These are phyloP conservation scores for Rhizoglyphus robini DNA, from an alignment of 1,140 invertebrate species.

Conservation along the genomic window DNA sequence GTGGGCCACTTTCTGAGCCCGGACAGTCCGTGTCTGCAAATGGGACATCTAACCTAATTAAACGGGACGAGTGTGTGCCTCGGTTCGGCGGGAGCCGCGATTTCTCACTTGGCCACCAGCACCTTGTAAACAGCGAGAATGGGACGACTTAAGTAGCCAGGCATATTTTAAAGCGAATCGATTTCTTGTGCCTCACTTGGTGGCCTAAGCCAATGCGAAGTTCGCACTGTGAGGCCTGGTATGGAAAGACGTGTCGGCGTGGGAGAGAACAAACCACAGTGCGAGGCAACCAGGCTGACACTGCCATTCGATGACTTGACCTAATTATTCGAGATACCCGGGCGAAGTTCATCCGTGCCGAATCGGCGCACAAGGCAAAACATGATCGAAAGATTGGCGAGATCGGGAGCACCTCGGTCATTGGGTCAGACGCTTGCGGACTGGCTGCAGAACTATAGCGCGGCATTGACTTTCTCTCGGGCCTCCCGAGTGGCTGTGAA, in stretches of 20 bases:
- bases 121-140: no score
- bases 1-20: no score
- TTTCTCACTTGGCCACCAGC: no score
- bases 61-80: no score
- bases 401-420: conserved; percentile 12
- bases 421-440: conserved; percentile 5
- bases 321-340: conserved; percentile 8
- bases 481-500: neutral
- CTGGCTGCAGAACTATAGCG: neutral
- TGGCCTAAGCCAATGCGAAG: no score
- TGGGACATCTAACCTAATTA: no score
- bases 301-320: conserved; percentile 6
- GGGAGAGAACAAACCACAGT: neutral
- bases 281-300: neutral
- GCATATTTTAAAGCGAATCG: no score
- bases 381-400: neutral
- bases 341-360: conserved; percentile 13
- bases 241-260: no score
- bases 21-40: no score
- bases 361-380: neutral
- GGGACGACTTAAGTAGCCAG: no score
- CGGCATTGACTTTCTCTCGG: neutral
- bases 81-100: no score
- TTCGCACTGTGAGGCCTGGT: no score
- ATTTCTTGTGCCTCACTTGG: neutral